Base-by-base conservation (phyloP, 1,140 invertebrate species). In the Macrobrachium nipponense region DNA sequence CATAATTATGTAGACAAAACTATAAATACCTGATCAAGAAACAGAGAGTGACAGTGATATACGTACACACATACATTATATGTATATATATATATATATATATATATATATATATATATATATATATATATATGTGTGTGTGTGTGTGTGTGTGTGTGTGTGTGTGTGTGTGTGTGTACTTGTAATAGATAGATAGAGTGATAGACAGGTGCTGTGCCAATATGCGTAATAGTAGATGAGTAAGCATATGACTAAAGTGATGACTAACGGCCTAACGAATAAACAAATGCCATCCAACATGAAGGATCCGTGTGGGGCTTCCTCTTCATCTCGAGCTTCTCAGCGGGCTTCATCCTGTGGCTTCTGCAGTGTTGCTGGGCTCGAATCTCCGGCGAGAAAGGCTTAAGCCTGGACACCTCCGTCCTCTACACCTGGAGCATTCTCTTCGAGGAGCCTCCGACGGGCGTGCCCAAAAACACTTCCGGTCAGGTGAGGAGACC, bases 371-470 rank as follows among this genome's bases (percentile, higher is more conserved):
- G 51, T 27, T 20, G 62, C 70, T 80, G 70, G 70, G 84, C 18
- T 51, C 51, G 77, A n/a, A 27, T 20, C n/a, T 36, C 61, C 10
- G 79, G 79, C 14, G 20, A 60, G 15, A 10, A 17, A 2, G 70
- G 77, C 6, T 78, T 80, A 6, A 23, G 77, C 0, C 84, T 86
- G 11, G 77, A 44, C 60, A 86, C 61, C 11, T 70, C 84, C 15
- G 51, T 80, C 11, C 77, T 86, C 8, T 75, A 80, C 64, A 80
- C 84, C 5, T 86, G 84, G 84, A 80, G 79, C 27, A 86, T 86
- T 14, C 59, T 86, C 44, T 86, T 86, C 62, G 77, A 86, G 58
- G 84, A 80, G 66, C 70, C 76, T 7, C 76, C 79, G 18, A 44
- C 23, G 18, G 7, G 59, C 20, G 23, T 80, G 5, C 84, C 84